These are phyloP conservation scores for Agapostemon virescens DNA, from an alignment of 2,888 invertebrate species.

Conservation along the genomic window DNA sequence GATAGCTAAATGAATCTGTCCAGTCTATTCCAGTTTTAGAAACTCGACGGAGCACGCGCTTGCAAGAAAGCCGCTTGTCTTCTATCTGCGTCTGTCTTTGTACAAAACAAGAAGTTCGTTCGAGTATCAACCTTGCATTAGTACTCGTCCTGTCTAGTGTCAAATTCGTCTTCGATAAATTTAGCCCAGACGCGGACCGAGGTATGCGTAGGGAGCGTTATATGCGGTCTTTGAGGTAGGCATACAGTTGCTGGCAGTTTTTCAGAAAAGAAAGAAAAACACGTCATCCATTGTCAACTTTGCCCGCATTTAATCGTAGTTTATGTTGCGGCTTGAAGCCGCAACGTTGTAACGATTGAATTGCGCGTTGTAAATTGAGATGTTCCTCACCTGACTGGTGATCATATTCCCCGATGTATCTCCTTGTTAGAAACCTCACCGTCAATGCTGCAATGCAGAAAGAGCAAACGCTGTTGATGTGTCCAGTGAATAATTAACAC, in stretches of 20 bases:
- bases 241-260: slow-evolving; percentile 73
- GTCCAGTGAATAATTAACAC: neutral
- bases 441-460: slow-evolving; percentile 86
- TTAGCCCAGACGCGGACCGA: slow-evolving; percentile 72
- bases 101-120: slow-evolving; percentile 61
- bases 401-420: slow-evolving; percentile 97
- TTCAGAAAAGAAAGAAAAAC: slow-evolving; percentile 67
- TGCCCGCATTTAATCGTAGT: slow-evolving; percentile 26
- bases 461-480: slow-evolving; percentile 8
- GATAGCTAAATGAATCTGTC: slow-evolving; percentile 44
- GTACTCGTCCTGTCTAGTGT: slow-evolving; percentile 74
- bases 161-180: slow-evolving; percentile 78
- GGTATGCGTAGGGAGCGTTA: slow-evolving; percentile 63
- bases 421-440: slow-evolving; percentile 94
- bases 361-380: slow-evolving; percentile 32
- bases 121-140: slow-evolving; percentile 73
- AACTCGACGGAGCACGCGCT: slow-evolving; percentile 44
- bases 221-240: slow-evolving; percentile 51
- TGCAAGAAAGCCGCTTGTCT: slow-evolving; percentile 26
- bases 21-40: slow-evolving; percentile 58
- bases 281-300: slow-evolving; percentile 45
- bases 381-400: slow-evolving; percentile 90
- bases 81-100: slow-evolving; percentile 44
- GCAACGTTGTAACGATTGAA: neutral
- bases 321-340: slow-evolving; percentile 19